phyloP scores from a whole-genome alignment of 1,140 invertebrate species.

The Solenopsis invicta region DNA sequence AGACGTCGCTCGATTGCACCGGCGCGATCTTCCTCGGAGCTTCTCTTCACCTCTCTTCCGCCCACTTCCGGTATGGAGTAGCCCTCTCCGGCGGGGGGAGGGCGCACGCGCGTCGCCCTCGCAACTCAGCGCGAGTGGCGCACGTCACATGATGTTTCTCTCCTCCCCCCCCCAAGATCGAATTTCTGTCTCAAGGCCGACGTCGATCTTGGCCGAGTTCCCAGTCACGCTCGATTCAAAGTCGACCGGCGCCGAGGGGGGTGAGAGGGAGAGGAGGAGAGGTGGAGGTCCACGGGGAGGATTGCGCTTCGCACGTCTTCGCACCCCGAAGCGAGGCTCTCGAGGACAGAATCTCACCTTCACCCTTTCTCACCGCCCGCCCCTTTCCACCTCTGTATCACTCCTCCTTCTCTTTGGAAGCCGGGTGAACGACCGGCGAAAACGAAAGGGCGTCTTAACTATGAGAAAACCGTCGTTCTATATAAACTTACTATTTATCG shows the following conservation, averaged over 20 bases:
- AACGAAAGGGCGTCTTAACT: conserved; percentile 72
- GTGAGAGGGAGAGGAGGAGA: no score
- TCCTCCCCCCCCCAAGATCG: conserved; percentile 40
- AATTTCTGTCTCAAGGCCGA: conserved; percentile 32
- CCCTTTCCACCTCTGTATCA: no score
- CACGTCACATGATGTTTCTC: neutral
- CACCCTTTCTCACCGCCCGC: neutral
- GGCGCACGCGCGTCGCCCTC: neutral
- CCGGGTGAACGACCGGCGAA: conserved; percentile 59
- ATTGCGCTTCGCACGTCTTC: neutral
- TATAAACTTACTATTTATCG: conserved; percentile 74
- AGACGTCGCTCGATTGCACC: neutral
- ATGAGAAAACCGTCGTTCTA: conserved; percentile 71
- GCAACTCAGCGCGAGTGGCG: neutral
- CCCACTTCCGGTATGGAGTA: no score
- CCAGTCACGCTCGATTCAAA: conserved; percentile 31
- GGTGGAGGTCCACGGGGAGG: conserved; percentile 19
- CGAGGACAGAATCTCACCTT: conserved; percentile 57
- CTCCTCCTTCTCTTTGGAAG: conserved; percentile 65
- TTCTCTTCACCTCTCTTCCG: neutral
- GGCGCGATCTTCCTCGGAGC: neutral
- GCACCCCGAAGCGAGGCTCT: conserved; percentile 59
- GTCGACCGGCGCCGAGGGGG: conserved; percentile 35
- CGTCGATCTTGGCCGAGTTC: conserved; percentile 40
- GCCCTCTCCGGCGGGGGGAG: no score